Conservation (phyloP, 2,888 invertebrate genomes). For the Lithophane leautieri region DNA sequence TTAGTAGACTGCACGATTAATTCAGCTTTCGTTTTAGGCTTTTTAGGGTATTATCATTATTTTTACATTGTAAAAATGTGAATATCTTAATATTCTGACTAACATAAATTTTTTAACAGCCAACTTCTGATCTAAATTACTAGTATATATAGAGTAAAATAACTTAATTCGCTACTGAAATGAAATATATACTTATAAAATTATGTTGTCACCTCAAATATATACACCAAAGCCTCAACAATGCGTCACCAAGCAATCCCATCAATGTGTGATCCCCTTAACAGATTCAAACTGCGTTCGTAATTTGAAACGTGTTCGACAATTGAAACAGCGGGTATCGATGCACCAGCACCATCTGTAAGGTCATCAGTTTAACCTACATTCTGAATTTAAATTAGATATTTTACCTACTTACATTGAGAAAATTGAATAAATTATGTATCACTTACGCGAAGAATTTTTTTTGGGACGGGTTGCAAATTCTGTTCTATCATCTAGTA, state of each 20-base stretch:
- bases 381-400: slow-evolving; percentile 68
- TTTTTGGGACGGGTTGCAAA: neutral
- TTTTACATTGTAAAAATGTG: too few species aligned
- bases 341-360: slow-evolving; percentile 78
- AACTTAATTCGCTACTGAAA: neutral
- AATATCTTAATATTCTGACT: too few species aligned
- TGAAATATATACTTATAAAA: neutral
- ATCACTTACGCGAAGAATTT: neutral
- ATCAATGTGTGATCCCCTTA: slow-evolving; percentile 63
- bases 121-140: neutral
- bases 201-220: neutral
- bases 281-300: slow-evolving; percentile 82
- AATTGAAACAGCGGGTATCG: slow-evolving; percentile 88
- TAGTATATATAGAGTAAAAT: neutral
- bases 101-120: neutral
- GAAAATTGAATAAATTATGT: slow-evolving; percentile 37
- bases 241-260: neutral
- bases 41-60: neutral
- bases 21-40: neutral
- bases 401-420: slow-evolving; percentile 40
- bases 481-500: neutral
- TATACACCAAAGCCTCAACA: neutral
- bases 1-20: neutral
- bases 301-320: slow-evolving; percentile 86
- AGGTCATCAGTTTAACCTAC: slow-evolving; percentile 80